Percentiles rank a stretch among this genome's conserved stretches.
phyloP scores from a whole-genome alignment of 2,888 invertebrate species.

The Corbicula japonica region DNA sequence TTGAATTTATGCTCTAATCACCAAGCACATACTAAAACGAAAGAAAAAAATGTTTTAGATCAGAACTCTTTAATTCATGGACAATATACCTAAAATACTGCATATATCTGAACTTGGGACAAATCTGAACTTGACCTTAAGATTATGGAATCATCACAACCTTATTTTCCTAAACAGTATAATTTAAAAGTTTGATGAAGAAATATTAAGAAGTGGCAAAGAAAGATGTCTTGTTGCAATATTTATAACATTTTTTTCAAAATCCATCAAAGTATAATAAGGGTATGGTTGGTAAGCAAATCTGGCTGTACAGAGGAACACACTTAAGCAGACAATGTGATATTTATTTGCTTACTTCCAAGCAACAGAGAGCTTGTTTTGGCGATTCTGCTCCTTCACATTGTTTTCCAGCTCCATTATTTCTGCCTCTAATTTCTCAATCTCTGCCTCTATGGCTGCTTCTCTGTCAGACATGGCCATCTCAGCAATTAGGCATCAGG shows the following conservation, averaged over 20 bases:
- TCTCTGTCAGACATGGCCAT: too few species aligned
- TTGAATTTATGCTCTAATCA: too few species aligned
- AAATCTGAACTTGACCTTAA: too few species aligned
- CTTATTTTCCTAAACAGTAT: too few species aligned
- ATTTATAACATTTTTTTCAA: neutral
- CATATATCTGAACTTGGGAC: too few species aligned
- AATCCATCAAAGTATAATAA: neutral
- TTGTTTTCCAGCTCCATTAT: constrained; percentile 9
- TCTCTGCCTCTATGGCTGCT: neutral
- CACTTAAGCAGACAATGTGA: neutral
- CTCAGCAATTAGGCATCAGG: too few species aligned
- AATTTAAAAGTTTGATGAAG: neutral
- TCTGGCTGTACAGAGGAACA: neutral
- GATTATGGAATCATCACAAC: too few species aligned
- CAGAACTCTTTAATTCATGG: too few species aligned
- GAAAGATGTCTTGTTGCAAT: neutral
- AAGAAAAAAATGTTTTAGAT: too few species aligned
- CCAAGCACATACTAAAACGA: too few species aligned
- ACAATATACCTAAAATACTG: too few species aligned
- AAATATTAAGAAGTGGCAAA: neutral
- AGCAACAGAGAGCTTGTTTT: neutral
- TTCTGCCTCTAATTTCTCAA: constrained; percentile 12
- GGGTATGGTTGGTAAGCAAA: neutral
- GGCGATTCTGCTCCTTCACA: constrained; percentile 1
- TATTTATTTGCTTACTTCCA: constrained; percentile 8